Conservation (phyloP, 1,140 invertebrate species). For the Drosophila sp. region DNA sequence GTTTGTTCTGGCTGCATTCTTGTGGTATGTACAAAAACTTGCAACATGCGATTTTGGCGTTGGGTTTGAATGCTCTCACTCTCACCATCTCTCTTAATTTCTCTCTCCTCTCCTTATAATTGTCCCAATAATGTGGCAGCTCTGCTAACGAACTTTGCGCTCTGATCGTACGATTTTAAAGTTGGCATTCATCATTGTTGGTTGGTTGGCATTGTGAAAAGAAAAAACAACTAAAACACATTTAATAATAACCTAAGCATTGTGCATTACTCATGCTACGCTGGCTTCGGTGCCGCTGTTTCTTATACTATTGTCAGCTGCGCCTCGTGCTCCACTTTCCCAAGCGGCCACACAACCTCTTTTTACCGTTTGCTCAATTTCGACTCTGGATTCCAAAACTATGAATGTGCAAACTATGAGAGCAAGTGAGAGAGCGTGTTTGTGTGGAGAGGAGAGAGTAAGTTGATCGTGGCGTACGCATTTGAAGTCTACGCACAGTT, state of each 20-base stretch:
- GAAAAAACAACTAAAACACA: slow-evolving; percentile 16
- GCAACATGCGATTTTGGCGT: slow-evolving; percentile 31
- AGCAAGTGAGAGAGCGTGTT: neutral
- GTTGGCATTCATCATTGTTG: slow-evolving; percentile 54
- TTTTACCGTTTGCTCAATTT: slow-evolving; percentile 55
- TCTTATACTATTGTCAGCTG: slow-evolving; percentile 21
- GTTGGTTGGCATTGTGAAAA: slow-evolving; percentile 29
- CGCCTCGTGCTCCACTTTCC: slow-evolving; percentile 56
- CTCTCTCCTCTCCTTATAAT: slow-evolving; percentile 5
- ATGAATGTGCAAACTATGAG: slow-evolving; percentile 22
- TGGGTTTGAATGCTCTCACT: neutral
- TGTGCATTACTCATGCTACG: slow-evolving; percentile 55
- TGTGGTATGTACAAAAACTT: slow-evolving; percentile 16
- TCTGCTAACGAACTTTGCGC: slow-evolving; percentile 50
- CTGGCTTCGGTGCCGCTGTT: slow-evolving; percentile 42
- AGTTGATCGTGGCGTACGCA: slow-evolving; percentile 48
- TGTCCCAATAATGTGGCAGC: slow-evolving; percentile 34
- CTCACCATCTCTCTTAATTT: slow-evolving; percentile 3
- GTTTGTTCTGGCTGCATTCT: slow-evolving; percentile 28
- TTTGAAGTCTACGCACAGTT: slow-evolving; percentile 42
- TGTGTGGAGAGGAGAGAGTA: slow-evolving; percentile 8
- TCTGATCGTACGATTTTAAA: slow-evolving; percentile 61
- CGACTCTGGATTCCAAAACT: slow-evolving; percentile 13
- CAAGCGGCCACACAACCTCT: slow-evolving; percentile 25
- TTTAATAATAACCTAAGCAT: slow-evolving; percentile 47